Conservation (phyloP, 2,888 invertebrate genomes). For the Drosophila mimetica region DNA sequence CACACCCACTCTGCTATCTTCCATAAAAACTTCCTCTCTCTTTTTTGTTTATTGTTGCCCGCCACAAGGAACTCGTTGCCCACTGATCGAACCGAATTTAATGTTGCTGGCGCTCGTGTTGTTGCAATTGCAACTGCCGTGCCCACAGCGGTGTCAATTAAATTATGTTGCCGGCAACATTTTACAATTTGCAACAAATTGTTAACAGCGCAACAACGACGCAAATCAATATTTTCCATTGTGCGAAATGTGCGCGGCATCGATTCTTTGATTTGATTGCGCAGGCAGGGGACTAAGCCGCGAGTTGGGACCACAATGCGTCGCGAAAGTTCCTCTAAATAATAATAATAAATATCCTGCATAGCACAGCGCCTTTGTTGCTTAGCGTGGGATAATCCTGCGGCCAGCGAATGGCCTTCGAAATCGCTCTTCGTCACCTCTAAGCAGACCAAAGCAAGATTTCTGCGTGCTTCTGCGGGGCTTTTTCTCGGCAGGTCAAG, state of each 20-base stretch:
- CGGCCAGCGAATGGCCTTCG: slow-evolving; percentile 33
- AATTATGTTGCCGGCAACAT: slow-evolving; percentile 80
- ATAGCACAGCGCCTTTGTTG: slow-evolving; percentile 28
- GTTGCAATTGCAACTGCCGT: slow-evolving; percentile 48
- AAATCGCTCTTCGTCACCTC: slow-evolving; percentile 18
- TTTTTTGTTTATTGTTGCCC: background rate
- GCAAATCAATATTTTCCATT: slow-evolving; percentile 61
- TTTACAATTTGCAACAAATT: slow-evolving; percentile 80
- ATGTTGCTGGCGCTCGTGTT: slow-evolving; percentile 32
- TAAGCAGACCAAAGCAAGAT: slow-evolving; percentile 32
- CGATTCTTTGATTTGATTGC: slow-evolving; percentile 28
- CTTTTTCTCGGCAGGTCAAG: slow-evolving; percentile 35
- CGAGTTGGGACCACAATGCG: slow-evolving; percentile 14
- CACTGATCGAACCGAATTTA: slow-evolving; percentile 39
- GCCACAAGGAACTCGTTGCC: slow-evolving; percentile 17
- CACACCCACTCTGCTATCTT: background rate
- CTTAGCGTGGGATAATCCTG: slow-evolving; percentile 45
- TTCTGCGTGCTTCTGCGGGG: slow-evolving; percentile 1
- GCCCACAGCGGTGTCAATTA: slow-evolving; percentile 80
- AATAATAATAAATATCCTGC: background rate
- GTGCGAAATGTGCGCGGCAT: background rate
- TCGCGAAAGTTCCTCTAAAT: slow-evolving; percentile 12
- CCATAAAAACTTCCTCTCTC: background rate
- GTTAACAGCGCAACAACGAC: slow-evolving; percentile 64
- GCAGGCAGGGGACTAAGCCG: background rate